A percentile compares a stretch with the other conserved stretches of the same genome.
These are phyloP conservation scores for Drosophila birchii DNA, from an alignment of 2,888 invertebrate species.

Conservation along the genomic window DNA sequence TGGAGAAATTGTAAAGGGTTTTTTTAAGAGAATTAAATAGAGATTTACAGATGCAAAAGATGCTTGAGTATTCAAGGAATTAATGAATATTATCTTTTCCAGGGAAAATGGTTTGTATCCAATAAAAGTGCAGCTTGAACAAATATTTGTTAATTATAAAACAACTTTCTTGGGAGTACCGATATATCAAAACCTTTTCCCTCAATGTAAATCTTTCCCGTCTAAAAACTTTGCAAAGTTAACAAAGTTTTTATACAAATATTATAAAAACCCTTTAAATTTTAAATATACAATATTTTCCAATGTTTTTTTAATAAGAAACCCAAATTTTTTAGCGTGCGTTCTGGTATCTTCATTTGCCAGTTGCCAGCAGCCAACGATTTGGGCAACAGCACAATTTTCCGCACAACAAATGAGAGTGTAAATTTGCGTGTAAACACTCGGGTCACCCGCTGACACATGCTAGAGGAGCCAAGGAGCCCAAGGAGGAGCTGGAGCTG, in stretches of 20 bases:
- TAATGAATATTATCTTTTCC: no score
- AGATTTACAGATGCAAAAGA: no score
- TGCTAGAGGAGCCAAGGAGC: slow-evolving; percentile 66
- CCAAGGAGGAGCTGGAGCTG: slow-evolving; percentile 17
- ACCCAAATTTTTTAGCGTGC: slow-evolving; percentile 21
- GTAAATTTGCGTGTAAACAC: slow-evolving; percentile 85
- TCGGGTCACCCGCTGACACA: slow-evolving; percentile 84
- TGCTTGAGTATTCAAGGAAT: no score
- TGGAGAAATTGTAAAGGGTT: not conserved
- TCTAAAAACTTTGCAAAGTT: no score
- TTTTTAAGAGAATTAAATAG: not conserved
- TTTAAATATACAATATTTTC: not conserved
- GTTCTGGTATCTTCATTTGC: slow-evolving; percentile 30
- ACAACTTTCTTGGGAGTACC: no score
- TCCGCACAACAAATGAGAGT: slow-evolving; percentile 82
- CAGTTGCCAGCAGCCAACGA: slow-evolving; percentile 19
- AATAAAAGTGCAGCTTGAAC: no score
- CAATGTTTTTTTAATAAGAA: not conserved
- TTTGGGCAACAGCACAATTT: slow-evolving; percentile 66
- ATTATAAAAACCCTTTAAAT: not conserved
- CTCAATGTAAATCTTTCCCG: no score
- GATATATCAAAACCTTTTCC: no score
- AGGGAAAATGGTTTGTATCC: no score
- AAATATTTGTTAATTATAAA: no score
- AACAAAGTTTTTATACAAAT: no score